Conservation (phyloP, 2,797 vertebrate genomes). For the Poecilia picta region DNA sequence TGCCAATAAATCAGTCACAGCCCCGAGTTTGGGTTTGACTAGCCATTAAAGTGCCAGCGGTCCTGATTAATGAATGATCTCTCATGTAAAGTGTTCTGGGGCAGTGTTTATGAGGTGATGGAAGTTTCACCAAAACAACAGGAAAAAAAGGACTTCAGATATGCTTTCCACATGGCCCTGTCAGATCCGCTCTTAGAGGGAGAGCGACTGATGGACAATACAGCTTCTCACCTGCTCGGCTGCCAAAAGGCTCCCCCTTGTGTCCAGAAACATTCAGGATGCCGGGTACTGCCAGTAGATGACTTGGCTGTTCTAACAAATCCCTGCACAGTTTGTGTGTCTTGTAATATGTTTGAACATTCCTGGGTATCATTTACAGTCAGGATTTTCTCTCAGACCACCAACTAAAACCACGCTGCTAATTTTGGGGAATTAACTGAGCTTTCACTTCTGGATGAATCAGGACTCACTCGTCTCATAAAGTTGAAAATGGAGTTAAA, state of each 20-base stretch:
- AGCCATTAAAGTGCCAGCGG: slow-evolving; percentile 43
- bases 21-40: slow-evolving; percentile 26
- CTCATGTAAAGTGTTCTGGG: slow-evolving; percentile 23
- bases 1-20: slow-evolving; percentile 58
- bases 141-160: slow-evolving; percentile 26
- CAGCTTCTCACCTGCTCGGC: slow-evolving; percentile 41
- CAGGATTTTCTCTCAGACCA: slow-evolving; percentile 11
- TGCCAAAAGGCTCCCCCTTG: slow-evolving; percentile 70
- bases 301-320: slow-evolving; percentile 7
- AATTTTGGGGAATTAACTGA: slow-evolving; percentile 14
- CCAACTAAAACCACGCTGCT: background rate
- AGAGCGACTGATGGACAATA: slow-evolving; percentile 20
- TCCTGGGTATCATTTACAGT: slow-evolving; percentile 4
- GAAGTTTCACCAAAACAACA: slow-evolving; percentile 47
- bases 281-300: background rate
- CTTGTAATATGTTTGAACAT: slow-evolving; percentile 8
- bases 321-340: background rate
- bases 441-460: slow-evolving; percentile 22
- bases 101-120: slow-evolving; percentile 49
- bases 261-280: slow-evolving; percentile 40
- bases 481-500: slow-evolving; percentile 9
- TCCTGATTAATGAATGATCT: slow-evolving; percentile 49
- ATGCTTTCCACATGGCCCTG: slow-evolving; percentile 35
- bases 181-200: slow-evolving; percentile 26
- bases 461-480: slow-evolving; percentile 1